Evolutionary conservation across 1,140 invertebrate species (phyloP).

Genomic region (Epicauta chinensis): DNA sequence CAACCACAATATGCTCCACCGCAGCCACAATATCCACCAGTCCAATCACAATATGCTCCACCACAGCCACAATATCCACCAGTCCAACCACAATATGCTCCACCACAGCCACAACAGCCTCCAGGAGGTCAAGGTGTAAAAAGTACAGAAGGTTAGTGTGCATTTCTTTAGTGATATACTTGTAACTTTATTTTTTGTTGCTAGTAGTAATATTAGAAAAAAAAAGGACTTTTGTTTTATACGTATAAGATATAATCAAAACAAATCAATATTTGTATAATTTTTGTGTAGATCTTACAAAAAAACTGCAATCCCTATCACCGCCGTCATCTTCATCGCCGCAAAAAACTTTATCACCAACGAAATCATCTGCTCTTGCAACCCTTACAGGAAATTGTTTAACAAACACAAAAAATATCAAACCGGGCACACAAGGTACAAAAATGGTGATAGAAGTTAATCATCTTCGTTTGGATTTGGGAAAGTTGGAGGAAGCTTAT

Average conservation of each 20-base stretch:
- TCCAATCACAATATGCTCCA: neutral
- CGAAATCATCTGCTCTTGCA: neutral
- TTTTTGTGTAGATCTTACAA: too few species aligned
- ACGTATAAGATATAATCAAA: too few species aligned
- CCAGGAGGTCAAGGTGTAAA: neutral
- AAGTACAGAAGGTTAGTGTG: too few species aligned
- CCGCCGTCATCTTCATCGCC: slow-evolving; percentile 6
- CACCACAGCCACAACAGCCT: neutral
- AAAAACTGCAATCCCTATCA: too few species aligned
- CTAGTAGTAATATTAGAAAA: slow-evolving; percentile 4
- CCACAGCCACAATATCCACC: neutral
- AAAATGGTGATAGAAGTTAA: slow-evolving; percentile 49
- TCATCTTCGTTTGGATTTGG: slow-evolving; percentile 49
- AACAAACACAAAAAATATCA: slow-evolving; percentile 17
- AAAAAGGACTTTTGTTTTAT: slow-evolving; percentile 3
- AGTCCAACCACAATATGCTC: slow-evolving; percentile 5
- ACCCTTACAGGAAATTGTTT: slow-evolving; percentile 23
- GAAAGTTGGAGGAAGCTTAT: slow-evolving; percentile 42
- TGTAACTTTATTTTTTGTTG: too few species aligned
- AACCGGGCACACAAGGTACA: slow-evolving; percentile 43
- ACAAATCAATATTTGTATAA: too few species aligned
- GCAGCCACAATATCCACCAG: neutral
- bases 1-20: neutral
- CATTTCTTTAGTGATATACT: too few species aligned
- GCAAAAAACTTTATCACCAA: slow-evolving; percentile 4